A percentile compares a stretch with the other conserved stretches of the same genome.
Evolutionary conservation across 2,797 vertebrate species (phyloP).

Genomic region (Chanos chanos): DNA sequence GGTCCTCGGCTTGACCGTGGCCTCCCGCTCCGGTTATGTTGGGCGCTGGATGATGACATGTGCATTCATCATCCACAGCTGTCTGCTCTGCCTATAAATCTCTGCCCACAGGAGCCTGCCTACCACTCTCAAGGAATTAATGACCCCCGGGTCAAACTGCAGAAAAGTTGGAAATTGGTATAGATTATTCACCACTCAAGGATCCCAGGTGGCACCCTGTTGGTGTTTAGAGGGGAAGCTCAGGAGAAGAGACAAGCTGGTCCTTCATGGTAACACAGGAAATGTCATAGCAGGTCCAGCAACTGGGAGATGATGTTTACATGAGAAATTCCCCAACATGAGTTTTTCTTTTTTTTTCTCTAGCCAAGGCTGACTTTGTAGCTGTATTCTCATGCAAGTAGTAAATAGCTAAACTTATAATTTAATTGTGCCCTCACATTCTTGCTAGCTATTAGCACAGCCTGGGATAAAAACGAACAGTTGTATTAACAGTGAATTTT

Average conservation of each 20-base stretch:
- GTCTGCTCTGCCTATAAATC: conserved; percentile 57
- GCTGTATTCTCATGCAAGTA: too few species aligned
- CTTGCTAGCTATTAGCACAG: too few species aligned
- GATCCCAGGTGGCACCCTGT: conserved; percentile 37
- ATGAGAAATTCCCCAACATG: too few species aligned
- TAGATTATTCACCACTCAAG: conserved; percentile 50
- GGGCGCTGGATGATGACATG: conserved; percentile 41
- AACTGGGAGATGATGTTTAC: too few species aligned
- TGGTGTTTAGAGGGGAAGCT: conserved; percentile 37
- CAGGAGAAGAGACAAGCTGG: background rate
- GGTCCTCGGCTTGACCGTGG: background rate
- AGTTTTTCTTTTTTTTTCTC: too few species aligned
- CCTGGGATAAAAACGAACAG: too few species aligned
- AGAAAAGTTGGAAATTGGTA: conserved; percentile 47
- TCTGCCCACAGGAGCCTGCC: conserved; percentile 52
- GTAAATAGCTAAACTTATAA: too few species aligned
- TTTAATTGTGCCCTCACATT: too few species aligned
- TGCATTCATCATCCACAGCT: conserved; percentile 57
- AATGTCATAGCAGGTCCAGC: background rate
- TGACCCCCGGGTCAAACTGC: conserved; percentile 43
- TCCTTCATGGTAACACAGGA: background rate
- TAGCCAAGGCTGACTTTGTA: too few species aligned
- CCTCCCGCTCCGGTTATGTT: conserved; percentile 27
- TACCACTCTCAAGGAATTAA: conserved; percentile 51
- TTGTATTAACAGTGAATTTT: too few species aligned